Conservation (phyloP, 2,888 invertebrate species). For the Cancer borealis region DNA sequence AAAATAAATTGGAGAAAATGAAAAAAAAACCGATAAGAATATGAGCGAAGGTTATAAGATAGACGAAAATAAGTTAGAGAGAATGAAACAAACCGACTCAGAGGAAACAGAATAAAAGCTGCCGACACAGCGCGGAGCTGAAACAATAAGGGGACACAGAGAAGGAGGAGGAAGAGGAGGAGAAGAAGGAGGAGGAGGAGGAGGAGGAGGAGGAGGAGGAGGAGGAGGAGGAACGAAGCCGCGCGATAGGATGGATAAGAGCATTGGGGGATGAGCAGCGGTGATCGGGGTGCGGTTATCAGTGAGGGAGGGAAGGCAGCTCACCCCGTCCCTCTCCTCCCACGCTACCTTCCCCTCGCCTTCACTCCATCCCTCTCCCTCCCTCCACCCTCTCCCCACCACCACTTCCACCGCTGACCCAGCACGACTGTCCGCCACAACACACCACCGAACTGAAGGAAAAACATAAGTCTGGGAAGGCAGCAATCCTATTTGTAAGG, state of each 20-base stretch:
- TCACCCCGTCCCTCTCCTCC: neutral
- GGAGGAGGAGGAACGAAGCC: neutral
- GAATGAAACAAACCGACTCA: neutral
- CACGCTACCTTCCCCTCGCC: neutral
- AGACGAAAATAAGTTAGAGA: neutral
- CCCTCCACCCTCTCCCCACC: no score
- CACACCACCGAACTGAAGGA: constrained; percentile 11
- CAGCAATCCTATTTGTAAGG: neutral
- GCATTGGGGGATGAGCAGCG: constrained; percentile 10
- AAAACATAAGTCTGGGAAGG: constrained; percentile 47
- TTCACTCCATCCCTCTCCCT: neutral
- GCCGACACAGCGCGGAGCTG: neutral
- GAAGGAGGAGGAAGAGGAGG: neutral
- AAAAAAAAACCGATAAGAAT: neutral
- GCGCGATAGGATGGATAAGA: neutral
- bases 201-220: no score
- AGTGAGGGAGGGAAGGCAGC: neutral
- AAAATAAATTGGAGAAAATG: neutral
- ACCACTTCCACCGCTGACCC: neutral
- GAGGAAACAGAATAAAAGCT: constrained; percentile 10
- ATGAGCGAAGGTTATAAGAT: neutral
- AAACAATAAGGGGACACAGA: neutral
- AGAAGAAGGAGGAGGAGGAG: neutral
- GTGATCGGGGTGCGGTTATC: constrained; percentile 33
- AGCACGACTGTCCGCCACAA: constrained; percentile 15